Evolutionary conservation across 1,140 invertebrate species (phyloP).

Genomic region (Macrobrachium rosenbergii): DNA sequence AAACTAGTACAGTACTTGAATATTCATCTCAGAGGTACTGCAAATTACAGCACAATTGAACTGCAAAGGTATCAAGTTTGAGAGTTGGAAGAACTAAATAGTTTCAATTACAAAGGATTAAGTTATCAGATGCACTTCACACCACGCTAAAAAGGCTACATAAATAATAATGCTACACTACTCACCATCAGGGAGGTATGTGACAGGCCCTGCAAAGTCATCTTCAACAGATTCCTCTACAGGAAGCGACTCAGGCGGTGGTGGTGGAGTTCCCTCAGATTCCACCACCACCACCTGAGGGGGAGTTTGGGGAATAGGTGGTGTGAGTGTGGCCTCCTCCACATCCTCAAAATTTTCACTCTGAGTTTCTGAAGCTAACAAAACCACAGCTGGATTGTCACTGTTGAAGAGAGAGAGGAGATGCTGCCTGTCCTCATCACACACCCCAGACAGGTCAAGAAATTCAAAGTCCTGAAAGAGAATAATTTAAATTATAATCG

Average conservation of each 20-base stretch:
- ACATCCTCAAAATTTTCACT: not conserved
- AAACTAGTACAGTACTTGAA: no score
- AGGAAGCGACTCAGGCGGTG: not conserved
- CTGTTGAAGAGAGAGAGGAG: conserved; percentile 40
- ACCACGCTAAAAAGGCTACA: not conserved
- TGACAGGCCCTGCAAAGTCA: conserved; percentile 11
- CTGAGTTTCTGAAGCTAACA: conserved; percentile 35
- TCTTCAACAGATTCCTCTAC: no score
- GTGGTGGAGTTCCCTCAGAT: not conserved
- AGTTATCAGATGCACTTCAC: not conserved
- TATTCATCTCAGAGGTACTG: no score
- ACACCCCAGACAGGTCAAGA: conserved; percentile 51
- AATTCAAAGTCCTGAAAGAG: conserved; percentile 50
- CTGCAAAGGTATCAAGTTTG: no score
- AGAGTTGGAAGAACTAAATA: no score
- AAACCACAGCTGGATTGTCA: conserved; percentile 43
- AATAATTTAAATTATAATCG: not conserved
- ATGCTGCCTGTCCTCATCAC: conserved; percentile 39
- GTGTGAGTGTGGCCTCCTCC: not conserved
- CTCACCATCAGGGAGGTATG: conserved; percentile 31
- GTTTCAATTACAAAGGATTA: no score
- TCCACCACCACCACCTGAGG: not conserved
- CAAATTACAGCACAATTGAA: no score
- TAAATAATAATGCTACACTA: not conserved
- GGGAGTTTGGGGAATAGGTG: conserved; percentile 2